phyloP scores from a whole-genome alignment of 2,113 vertebrate species.

The Burhinus oedicnemus region DNA sequence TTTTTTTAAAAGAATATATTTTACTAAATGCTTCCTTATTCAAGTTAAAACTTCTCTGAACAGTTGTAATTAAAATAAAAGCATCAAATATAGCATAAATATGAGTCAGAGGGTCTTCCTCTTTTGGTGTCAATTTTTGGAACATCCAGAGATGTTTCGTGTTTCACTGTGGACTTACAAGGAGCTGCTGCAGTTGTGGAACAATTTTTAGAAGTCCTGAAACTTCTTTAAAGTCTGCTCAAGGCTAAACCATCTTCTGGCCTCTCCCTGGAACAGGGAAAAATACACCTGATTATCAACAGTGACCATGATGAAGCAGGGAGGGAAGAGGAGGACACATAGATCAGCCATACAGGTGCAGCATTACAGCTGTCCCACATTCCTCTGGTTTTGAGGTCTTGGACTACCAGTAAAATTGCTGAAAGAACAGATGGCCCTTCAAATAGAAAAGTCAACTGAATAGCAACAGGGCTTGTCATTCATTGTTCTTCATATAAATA shows the following conservation, averaged over 20 bases:
- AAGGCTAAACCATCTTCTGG: not conserved
- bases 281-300: not conserved
- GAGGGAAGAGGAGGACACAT: not conserved
- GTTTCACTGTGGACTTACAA: not conserved
- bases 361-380: not conserved
- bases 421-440: not conserved
- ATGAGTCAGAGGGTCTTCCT: not conserved
- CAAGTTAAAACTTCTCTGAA: not conserved
- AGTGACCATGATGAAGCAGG: not conserved
- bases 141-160: not conserved
- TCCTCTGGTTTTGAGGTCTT: not conserved
- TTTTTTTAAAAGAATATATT: not conserved
- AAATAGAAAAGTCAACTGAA: not conserved
- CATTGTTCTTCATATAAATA: not conserved
- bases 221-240: not conserved
- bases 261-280: not conserved
- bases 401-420: not conserved
- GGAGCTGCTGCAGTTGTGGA: not conserved
- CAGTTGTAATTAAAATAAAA: not conserved
- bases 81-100: not conserved
- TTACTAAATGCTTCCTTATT: not conserved
- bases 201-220: not conserved
- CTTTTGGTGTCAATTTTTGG: not conserved
- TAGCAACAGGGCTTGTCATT: not conserved
- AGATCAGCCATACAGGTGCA: not conserved